phyloP scores from a whole-genome alignment of 2,888 invertebrate genomes.

The Cancer borealis region DNA sequence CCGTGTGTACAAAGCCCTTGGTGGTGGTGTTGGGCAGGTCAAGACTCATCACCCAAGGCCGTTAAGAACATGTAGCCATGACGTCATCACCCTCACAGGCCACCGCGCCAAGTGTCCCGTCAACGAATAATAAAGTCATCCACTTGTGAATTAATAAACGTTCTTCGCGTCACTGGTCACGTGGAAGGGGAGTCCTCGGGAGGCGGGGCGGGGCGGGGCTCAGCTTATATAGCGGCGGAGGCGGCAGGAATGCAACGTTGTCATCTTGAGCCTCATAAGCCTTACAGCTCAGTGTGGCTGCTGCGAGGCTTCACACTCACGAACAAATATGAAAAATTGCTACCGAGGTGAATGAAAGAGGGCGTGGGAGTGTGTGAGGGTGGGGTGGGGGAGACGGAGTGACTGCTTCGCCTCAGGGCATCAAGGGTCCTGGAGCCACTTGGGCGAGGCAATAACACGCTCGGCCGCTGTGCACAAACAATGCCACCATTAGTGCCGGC shows the following conservation, averaged over 20 bases:
- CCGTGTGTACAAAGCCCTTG: not conserved
- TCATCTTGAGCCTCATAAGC: not conserved
- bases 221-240: not conserved
- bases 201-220: not conserved
- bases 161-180: slow-evolving; percentile 42
- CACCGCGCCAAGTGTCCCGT: not conserved
- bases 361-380: slow-evolving; percentile 17
- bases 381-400: not conserved
- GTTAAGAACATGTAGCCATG: not conserved
- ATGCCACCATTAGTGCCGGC: slow-evolving; percentile 42
- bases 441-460: slow-evolving; percentile 47
- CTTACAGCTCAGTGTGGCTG: not conserved
- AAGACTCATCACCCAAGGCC: not conserved
- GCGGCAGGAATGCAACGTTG: not conserved
- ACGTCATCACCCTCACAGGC: slow-evolving; percentile 5
- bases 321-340: not conserved
- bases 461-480: slow-evolving; percentile 43
- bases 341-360: slow-evolving; percentile 12
- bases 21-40: not conserved
- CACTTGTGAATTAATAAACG: slow-evolving; percentile 62
- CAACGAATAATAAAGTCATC: slow-evolving; percentile 51
- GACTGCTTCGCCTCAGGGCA: not conserved
- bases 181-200: slow-evolving; percentile 14
- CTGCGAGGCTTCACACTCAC: not conserved
- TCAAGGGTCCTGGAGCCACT: slow-evolving; percentile 48